Evolutionary conservation across 2,797 vertebrate species (phyloP).

Genomic region (Notolepis coatsorum): DNA sequence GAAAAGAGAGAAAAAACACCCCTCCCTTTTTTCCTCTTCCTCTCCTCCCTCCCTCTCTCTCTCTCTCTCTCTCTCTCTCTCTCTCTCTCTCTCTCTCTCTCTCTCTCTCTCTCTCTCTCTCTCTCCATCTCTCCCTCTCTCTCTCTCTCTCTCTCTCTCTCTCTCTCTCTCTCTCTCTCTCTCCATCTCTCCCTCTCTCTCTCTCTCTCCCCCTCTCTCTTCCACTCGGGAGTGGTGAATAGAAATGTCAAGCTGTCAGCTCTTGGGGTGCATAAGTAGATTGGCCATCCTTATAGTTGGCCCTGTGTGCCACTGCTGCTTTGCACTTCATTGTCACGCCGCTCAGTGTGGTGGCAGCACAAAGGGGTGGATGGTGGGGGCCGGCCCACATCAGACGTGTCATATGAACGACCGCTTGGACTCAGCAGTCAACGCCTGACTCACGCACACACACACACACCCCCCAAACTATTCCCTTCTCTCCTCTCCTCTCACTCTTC

Average conservation of each 20-base stretch:
- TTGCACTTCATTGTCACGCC: conserved; percentile 84
- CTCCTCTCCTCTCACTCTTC: neutral
- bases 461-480: neutral
- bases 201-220: neutral
- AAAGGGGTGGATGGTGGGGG: conserved; percentile 84
- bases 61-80: conserved; percentile 44
- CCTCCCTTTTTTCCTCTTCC: neutral
- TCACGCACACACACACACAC: conserved; percentile 30
- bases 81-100: conserved; percentile 40
- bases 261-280: conserved; percentile 85
- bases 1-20: conserved; percentile 62
- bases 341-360: conserved; percentile 84
- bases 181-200: conserved; percentile 12
- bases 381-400: conserved; percentile 83
- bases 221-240: conserved; percentile 75
- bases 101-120: conserved; percentile 54
- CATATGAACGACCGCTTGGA: conserved; percentile 81
- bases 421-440: conserved; percentile 66
- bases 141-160: conserved; percentile 17
- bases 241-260: conserved; percentile 89
- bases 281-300: conserved; percentile 85
- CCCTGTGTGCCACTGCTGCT: conserved; percentile 82
- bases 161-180: conserved; percentile 2
- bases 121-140: conserved; percentile 63
- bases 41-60: neutral